Evolutionary conservation across 2,797 vertebrate species (phyloP).

Genomic region (Echeneis naucrates): DNA sequence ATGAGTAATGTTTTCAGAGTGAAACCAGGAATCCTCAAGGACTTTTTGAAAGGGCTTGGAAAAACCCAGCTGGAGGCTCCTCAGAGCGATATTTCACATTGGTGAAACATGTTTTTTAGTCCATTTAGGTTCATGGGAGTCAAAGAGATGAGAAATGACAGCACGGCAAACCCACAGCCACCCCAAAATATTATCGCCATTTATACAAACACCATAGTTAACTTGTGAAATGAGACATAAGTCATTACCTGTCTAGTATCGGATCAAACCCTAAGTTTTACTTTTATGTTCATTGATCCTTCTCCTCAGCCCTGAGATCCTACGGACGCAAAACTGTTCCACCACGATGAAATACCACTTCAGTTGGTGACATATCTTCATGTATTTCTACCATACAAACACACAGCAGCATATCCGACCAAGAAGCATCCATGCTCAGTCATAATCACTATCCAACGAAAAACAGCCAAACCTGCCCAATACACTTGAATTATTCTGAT

Average conservation of each 20-base stretch:
- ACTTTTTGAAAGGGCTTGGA: constrained; percentile 69
- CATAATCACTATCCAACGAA: constrained; percentile 76
- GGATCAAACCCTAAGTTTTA: not conserved
- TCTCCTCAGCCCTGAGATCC: constrained; percentile 34
- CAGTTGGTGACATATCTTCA: constrained; percentile 54
- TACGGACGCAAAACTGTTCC: constrained; percentile 45
- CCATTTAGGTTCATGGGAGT: constrained; percentile 7
- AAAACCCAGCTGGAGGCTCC: constrained; percentile 50
- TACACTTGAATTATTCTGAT: constrained; percentile 91
- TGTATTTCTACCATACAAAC: constrained; percentile 54
- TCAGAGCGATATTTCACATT: constrained; percentile 41
- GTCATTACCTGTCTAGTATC: not conserved
- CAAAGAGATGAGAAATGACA: constrained; percentile 1
- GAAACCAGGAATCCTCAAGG: constrained; percentile 78
- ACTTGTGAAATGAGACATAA: not conserved
- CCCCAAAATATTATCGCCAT: not conserved
- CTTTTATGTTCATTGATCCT: not conserved
- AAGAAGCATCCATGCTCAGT: constrained; percentile 47
- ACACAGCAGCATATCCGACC: constrained; percentile 39
- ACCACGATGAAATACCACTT: constrained; percentile 53
- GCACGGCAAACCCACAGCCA: not conserved
- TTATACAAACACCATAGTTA: not conserved
- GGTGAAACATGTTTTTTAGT: constrained; percentile 38
- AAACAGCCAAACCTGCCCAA: constrained; percentile 84
- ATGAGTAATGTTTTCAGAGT: constrained; percentile 75